Evolutionary conservation across 1,140 invertebrate species (phyloP).

Genomic region (Drosophila lowei): DNA sequence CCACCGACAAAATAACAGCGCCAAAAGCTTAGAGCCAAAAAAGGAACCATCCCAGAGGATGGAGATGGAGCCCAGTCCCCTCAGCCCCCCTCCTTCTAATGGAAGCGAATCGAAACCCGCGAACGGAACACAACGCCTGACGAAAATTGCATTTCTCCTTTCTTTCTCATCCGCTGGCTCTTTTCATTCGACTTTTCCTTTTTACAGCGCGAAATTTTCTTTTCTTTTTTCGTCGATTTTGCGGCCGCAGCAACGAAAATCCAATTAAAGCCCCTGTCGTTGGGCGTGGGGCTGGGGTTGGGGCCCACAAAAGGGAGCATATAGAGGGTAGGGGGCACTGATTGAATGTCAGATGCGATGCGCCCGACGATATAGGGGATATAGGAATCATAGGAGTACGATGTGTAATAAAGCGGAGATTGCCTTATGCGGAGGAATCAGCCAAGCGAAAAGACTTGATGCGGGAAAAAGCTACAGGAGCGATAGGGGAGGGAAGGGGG

Average conservation of each 20-base stretch:
- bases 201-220: slow-evolving; percentile 14
- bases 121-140: slow-evolving; percentile 53
- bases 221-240: slow-evolving; percentile 31
- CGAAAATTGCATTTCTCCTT: slow-evolving; percentile 79
- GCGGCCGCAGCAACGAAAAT: slow-evolving; percentile 73
- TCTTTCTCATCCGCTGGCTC: slow-evolving; percentile 20
- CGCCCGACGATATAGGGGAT: slow-evolving; percentile 50
- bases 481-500: too few species aligned
- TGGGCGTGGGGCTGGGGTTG: slow-evolving; percentile 43
- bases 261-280: slow-evolving; percentile 79
- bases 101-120: slow-evolving; percentile 55
- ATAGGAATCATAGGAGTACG: too few species aligned
- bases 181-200: slow-evolving; percentile 31
- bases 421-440: slow-evolving; percentile 51
- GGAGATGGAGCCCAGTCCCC: background rate
- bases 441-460: slow-evolving; percentile 33
- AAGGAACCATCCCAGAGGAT: slow-evolving; percentile 5
- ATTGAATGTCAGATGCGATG: slow-evolving; percentile 72
- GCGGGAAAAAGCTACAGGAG: background rate
- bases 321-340: slow-evolving; percentile 37
- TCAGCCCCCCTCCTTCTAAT: slow-evolving; percentile 9
- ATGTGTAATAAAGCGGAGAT: slow-evolving; percentile 78
- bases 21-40: slow-evolving; percentile 66
- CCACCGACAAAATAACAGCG: slow-evolving; percentile 77
- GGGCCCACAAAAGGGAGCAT: background rate